Evolutionary conservation across 2,888 invertebrate genomes (phyloP).

Genomic region (Candidula unifasciata): DNA sequence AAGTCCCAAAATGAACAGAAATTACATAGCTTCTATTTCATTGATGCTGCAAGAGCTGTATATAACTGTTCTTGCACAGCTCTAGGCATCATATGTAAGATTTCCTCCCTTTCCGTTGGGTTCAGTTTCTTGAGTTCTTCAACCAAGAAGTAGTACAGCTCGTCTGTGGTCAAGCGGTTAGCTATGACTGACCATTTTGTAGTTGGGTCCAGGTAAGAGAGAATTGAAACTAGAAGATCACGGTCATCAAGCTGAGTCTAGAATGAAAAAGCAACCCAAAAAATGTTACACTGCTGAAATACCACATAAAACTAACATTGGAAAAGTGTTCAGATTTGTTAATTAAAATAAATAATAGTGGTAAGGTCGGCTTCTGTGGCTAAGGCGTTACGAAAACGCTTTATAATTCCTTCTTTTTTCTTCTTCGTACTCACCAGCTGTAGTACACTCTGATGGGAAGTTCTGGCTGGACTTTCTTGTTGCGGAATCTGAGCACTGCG

Average conservation of each 20-base stretch:
- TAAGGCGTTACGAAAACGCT: too few relatives aligned
- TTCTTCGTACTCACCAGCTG: too few relatives aligned
- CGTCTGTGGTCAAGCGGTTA: conserved; percentile 33
- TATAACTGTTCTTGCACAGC: conserved; percentile 49
- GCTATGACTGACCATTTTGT: conserved; percentile 45
- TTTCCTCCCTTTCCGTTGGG: conserved; percentile 41
- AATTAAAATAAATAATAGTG: too few relatives aligned
- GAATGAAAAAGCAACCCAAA: not conserved
- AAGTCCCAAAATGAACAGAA: not conserved
- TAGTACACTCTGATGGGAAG: too few relatives aligned
- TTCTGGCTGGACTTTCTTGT: too few relatives aligned
- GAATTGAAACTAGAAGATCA: conserved; percentile 44
- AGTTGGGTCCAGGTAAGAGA: conserved; percentile 43
- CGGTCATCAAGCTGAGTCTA: conserved; percentile 51
- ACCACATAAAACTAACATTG: too few relatives aligned
- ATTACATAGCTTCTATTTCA: conserved; percentile 7
- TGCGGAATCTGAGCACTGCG: too few relatives aligned
- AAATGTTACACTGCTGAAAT: too few relatives aligned
- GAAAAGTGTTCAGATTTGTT: too few relatives aligned
- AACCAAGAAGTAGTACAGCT: conserved; percentile 48
- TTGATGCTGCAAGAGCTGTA: conserved; percentile 40
- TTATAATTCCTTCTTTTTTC: too few relatives aligned
- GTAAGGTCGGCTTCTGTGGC: too few relatives aligned
- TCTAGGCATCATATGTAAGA: conserved; percentile 38
- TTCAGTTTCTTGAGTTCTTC: conserved; percentile 39